These are phyloP conservation scores for Nomada ruficornis DNA, from an alignment of 2,888 invertebrate genomes.

Conservation along the genomic window DNA sequence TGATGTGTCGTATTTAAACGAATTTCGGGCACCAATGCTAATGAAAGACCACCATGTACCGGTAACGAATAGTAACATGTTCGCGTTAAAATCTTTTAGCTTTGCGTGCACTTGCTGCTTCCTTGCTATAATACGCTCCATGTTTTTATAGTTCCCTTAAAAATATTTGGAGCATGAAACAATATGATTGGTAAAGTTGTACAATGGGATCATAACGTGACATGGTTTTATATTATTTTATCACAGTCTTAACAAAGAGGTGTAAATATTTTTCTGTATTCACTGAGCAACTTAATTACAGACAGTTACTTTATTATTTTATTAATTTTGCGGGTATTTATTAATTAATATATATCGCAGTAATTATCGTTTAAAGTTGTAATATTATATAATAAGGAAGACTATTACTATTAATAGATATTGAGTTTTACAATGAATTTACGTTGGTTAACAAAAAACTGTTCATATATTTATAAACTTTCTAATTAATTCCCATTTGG, in stretches of 20 bases:
- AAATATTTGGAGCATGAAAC: not conserved
- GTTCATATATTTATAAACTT: too few species aligned
- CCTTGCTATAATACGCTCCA: not conserved
- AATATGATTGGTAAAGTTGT: not conserved
- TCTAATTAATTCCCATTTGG: too few species aligned
- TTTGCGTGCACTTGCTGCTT: not conserved
- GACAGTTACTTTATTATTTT: too few species aligned
- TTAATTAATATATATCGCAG: not conserved
- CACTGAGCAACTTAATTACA: too few species aligned
- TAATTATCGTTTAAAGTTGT: not conserved
- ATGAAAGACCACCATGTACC: not conserved
- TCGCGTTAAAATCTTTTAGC: not conserved
- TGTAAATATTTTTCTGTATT: not conserved
- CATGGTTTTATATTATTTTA: not conserved
- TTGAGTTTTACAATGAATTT: too few species aligned
- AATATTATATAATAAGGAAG: not conserved
- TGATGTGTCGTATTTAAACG: not conserved
- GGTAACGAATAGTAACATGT: not conserved
- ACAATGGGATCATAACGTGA: not conserved
- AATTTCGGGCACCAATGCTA: not conserved
- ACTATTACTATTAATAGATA: not conserved
- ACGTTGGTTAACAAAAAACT: too few species aligned
- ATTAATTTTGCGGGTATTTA: not conserved
- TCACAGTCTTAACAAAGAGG: too few species aligned
- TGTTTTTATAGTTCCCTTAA: not conserved